Base-by-base conservation (phyloP, 2,797 vertebrate genomes). In the Brachymystax lenok region DNA sequence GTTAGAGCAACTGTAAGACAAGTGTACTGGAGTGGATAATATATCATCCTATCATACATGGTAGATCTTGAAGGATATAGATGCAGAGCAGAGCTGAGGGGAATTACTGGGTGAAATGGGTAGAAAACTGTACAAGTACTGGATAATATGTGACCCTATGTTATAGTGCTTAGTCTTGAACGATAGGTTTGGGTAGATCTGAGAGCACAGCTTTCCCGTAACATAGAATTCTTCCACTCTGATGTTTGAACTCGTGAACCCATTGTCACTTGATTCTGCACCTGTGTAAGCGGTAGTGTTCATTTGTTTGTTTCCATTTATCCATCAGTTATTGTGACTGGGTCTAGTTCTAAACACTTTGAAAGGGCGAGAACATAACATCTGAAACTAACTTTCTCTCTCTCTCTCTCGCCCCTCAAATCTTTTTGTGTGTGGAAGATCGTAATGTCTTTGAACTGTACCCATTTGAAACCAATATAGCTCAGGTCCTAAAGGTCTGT, bases 321-420 rank as follows among this genome's bases (percentile, higher is more conserved):
- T 79, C 14, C 85, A 83, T 86, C 83, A 0, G 74, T 71, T 89
- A 85, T 87, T 71, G 74, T 89, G 88, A 68, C 88, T 84, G 80
- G 46, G 13, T 67, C 16, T 2, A 68, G 40, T 35, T 73, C 76
- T 51, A 67, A 72, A 69, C 35, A 61, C 19, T 61, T 7, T 24
- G n/a, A 33, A 54, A 13, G 40, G 67, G 17, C 3, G 63, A 66
- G 63, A 28, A 66, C 10, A 66, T 5, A 24, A 24, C 28, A 27
- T 66, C 24, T 59, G n/a, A 21, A 21, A 4, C n/a, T n/a, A n/a
- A n/a, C 30, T 4, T 2, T 30, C 30, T 30, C 30, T 30, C 30
- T 30, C 30, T 0, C 75, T 76, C 63, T 73, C 19, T 6, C 10
- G 13, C 46, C 27, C 70, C 8, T 52, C 69, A 27, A 30, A 27